Conservation (phyloP, 1,140 invertebrate genomes). For the Drosophila miranda region DNA sequence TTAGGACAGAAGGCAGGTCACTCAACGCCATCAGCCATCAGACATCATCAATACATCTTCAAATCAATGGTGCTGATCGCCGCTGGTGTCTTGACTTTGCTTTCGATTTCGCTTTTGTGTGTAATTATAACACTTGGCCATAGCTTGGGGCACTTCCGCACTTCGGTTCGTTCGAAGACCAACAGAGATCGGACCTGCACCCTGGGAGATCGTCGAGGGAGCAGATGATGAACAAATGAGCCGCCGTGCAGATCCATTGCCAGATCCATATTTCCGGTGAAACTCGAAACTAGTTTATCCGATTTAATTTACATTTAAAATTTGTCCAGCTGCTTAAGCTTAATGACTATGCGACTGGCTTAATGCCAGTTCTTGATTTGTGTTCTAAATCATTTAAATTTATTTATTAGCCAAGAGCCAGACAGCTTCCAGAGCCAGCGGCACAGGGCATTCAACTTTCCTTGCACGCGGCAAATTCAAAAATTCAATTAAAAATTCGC, state of each 20-base stretch:
- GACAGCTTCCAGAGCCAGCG: neutral
- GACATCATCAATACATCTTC: neutral
- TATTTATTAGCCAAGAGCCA: slow-evolving; percentile 39
- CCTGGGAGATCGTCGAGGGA: slow-evolving; percentile 8
- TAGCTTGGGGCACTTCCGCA: slow-evolving; percentile 70
- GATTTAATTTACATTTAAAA: slow-evolving; percentile 60
- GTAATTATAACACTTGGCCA: slow-evolving; percentile 73
- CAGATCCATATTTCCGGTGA: slow-evolving; percentile 65
- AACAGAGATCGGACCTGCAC: slow-evolving; percentile 19
- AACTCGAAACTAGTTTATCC: slow-evolving; percentile 35
- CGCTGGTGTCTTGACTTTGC: slow-evolving; percentile 36
- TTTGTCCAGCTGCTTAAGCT: slow-evolving; percentile 24
- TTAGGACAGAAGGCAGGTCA: slow-evolving; percentile 62
- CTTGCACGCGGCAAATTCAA: slow-evolving; percentile 1
- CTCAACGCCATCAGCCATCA: slow-evolving; percentile 22
- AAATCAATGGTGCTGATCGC: neutral
- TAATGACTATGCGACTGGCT: slow-evolving; percentile 32
- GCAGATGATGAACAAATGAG: slow-evolving; percentile 2
- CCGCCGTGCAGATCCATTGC: neutral
- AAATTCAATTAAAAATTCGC: slow-evolving; percentile 29
- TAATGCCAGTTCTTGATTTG: slow-evolving; percentile 40
- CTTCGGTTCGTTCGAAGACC: neutral
- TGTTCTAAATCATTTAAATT: slow-evolving; percentile 64
- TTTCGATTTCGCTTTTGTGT: slow-evolving; percentile 49
- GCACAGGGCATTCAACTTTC: slow-evolving; percentile 71